Base-by-base conservation (phyloP, 2,888 invertebrate genomes). In the Odontocerum albicorne region DNA sequence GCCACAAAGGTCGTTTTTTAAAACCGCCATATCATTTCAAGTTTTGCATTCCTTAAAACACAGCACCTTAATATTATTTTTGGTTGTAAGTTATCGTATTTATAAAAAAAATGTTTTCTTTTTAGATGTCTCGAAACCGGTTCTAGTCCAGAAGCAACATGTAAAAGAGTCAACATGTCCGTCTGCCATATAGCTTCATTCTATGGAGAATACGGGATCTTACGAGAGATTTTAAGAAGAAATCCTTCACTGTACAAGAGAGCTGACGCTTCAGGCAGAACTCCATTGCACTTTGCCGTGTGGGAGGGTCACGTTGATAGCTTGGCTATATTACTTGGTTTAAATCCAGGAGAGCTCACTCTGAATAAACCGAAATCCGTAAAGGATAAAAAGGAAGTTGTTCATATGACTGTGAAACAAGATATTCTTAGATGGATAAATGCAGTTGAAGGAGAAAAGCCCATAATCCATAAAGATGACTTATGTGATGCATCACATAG, bases 71-170 rank as follows among this genome's bases (percentile, higher is more conserved):
- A n/a, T n/a, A n/a, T n/a, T n/a, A n/a, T n/a, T n/a, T n/a, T n/a
- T n/a, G n/a, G n/a, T n/a, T n/a, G n/a, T n/a, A n/a, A n/a, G n/a
- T n/a, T n/a, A n/a, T n/a, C n/a, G n/a, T n/a, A n/a, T n/a, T n/a
- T n/a, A n/a, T n/a, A n/a, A n/a, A n/a, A n/a, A n/a, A n/a, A n/a
- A n/a, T n/a, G n/a, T 38, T 16, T 45, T 10, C 20, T 21, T 35
- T 12, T 8, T 65, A 80, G 80, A 53, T 67, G 75, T 1, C 65
- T 80, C 1, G 70, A 74, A 45, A 67, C 69, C 1, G 79, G 79
- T 0, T 80, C 80, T 0, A 77, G 72, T 50, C 72, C 74, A 0
- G 77, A 80, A 59, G 77, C 80, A 6, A 77, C 77, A 36, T 81
- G 80, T 52, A 72, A 75, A 0, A 56, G 71, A 4, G 71, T 68